Percentiles rank a stretch among this genome's conserved stretches.
These are phyloP conservation scores for Lithodes maja DNA, from an alignment of 2,888 invertebrate species.

Conservation along the genomic window DNA sequence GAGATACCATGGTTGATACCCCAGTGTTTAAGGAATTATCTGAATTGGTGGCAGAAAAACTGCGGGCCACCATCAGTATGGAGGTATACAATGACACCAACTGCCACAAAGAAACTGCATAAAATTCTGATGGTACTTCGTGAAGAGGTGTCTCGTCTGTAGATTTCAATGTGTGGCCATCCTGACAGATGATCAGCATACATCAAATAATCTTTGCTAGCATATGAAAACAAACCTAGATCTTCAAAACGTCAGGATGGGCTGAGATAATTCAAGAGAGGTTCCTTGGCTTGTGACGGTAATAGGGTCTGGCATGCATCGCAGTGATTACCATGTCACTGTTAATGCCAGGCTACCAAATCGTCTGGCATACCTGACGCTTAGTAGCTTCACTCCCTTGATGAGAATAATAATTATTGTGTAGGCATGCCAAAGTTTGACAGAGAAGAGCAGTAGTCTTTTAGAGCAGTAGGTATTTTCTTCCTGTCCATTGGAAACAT, in stretches of 20 bases:
- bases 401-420: not conserved
- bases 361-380: not conserved
- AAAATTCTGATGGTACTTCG: not conserved
- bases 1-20: not conserved
- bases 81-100: not conserved
- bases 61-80: not conserved
- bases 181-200: not conserved
- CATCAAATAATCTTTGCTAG: not conserved
- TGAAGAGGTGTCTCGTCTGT: not conserved
- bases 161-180: slow-evolving; percentile 1
- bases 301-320: not conserved
- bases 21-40: not conserved
- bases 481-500: not conserved
- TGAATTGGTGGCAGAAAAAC: not conserved
- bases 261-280: not conserved
- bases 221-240: not conserved
- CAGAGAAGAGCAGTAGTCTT: not conserved
- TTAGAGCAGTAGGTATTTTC: not conserved
- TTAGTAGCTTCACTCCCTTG: not conserved
- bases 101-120: not conserved
- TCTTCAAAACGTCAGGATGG: slow-evolving; percentile 2
- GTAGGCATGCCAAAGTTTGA: not conserved
- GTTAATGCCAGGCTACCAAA: slow-evolving; percentile 24
- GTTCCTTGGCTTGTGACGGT: slow-evolving; percentile 5
- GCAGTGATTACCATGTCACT: slow-evolving; percentile 11